A percentile compares a stretch with the other conserved stretches of the same genome.
Evolutionary conservation across 2,888 invertebrate genomes (phyloP).

Genomic region (Ennomos erosarius): DNA sequence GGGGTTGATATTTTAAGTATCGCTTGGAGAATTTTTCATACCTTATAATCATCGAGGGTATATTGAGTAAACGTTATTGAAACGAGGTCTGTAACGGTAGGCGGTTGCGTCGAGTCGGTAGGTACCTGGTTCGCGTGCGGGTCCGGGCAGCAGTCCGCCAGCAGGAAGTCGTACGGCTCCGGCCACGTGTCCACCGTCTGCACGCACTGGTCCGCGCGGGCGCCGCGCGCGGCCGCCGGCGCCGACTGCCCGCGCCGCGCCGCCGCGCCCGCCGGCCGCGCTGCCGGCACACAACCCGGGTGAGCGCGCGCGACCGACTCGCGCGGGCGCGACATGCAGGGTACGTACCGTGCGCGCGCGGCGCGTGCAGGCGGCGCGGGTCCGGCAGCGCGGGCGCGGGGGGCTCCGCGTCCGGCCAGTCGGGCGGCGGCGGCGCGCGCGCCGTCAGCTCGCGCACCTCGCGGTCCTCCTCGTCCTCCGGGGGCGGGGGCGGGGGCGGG

Average conservation of each 20-base stretch:
- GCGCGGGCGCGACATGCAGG: too few species aligned
- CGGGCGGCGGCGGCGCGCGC: slow-evolving; percentile 50
- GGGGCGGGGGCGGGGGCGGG: slow-evolving; percentile 56
- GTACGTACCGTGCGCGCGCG: slow-evolving; percentile 32
- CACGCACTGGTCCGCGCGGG: slow-evolving; percentile 49
- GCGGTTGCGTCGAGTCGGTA: background rate
- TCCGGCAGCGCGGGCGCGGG: slow-evolving; percentile 38
- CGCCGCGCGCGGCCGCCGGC: slow-evolving; percentile 33
- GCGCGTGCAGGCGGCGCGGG: slow-evolving; percentile 37
- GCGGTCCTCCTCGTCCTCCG: slow-evolving; percentile 53
- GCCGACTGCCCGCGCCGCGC: slow-evolving; percentile 41
- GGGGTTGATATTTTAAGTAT: too few species aligned
- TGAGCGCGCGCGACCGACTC: too few species aligned
- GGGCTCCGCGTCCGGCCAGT: slow-evolving; percentile 43
- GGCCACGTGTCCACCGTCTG: slow-evolving; percentile 91
- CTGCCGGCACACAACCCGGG: too few species aligned
- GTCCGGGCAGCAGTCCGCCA: slow-evolving; percentile 85
- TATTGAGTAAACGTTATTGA: too few species aligned
- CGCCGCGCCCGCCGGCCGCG: slow-evolving; percentile 32
- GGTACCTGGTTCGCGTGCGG: slow-evolving; percentile 52
- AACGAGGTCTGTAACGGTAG: too few species aligned
- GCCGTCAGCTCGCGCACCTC: slow-evolving; percentile 79
- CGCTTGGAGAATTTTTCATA: too few species aligned
- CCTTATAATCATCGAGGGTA: too few species aligned
- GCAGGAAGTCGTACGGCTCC: slow-evolving; percentile 90